Conservation (phyloP, 2,113 vertebrate species). For the Megalops atlanticus region DNA sequence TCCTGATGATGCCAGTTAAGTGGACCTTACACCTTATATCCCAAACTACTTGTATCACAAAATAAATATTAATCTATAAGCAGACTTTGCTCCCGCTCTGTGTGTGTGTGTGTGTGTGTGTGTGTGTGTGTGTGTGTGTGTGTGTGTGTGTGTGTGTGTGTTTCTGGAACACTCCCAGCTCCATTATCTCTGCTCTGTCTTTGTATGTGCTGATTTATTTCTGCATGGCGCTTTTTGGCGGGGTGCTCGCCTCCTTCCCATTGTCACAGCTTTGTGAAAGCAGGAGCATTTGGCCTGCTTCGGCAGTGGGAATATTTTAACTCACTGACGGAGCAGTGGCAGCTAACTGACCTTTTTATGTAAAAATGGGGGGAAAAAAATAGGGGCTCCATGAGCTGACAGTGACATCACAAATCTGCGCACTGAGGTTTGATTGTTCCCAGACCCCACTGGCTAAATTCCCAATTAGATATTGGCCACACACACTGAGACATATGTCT, state of each 20-base stretch:
- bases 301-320: conserved; percentile 80
- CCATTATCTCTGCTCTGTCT: conserved; percentile 62
- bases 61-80: not conserved
- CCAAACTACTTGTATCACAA: not conserved
- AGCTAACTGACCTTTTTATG: conserved; percentile 74
- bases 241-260: conserved; percentile 73
- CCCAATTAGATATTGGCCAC: too few relatives aligned
- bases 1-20: too few relatives aligned
- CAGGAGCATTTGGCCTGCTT: conserved; percentile 75
- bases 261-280: conserved; percentile 82
- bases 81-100: not conserved
- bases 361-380: conserved; percentile 53
- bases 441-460: conserved; percentile 10
- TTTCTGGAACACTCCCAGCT: conserved; percentile 58
- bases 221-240: conserved; percentile 73
- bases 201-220: conserved; percentile 80
- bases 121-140: too few relatives aligned
- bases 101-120: not conserved
- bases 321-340: conserved; percentile 67
- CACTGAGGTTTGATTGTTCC: not conserved
- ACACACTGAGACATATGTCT: too few relatives aligned
- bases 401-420: not conserved
- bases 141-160: not conserved
- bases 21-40: not conserved
- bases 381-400: not conserved